Evolutionary conservation across 2,797 vertebrate genomes (phyloP).

Genomic region (Pelochelys cantorii): DNA sequence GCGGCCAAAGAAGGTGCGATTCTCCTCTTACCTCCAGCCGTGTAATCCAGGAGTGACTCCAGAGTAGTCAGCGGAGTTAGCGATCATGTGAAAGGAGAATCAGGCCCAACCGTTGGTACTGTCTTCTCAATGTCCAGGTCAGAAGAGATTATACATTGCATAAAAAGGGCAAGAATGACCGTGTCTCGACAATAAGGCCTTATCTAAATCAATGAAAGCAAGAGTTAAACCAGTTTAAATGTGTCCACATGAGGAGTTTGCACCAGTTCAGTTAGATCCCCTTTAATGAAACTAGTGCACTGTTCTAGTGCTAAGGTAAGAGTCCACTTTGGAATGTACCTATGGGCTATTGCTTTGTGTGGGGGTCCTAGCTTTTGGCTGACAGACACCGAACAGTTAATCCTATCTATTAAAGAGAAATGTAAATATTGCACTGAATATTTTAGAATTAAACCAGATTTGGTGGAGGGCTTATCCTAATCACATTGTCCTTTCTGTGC

Average conservation of each 20-base stretch:
- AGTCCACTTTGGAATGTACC: background rate
- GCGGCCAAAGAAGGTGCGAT: background rate
- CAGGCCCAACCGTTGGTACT: background rate
- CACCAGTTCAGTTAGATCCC: background rate
- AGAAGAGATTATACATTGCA: background rate
- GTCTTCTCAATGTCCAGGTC: background rate
- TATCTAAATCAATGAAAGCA: slow-evolving; percentile 66
- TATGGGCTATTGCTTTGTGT: accelerated
- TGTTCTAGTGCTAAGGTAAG: background rate
- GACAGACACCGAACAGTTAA: slow-evolving; percentile 4
- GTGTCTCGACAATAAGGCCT: slow-evolving; percentile 47
- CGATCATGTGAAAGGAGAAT: background rate
- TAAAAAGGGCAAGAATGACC: background rate
- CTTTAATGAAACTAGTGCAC: background rate
- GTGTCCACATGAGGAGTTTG: slow-evolving; percentile 60
- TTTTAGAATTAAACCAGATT: slow-evolving; percentile 46
- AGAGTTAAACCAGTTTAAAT: background rate
- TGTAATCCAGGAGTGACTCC: background rate
- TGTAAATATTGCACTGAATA: background rate
- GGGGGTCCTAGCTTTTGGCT: slow-evolving; percentile 9
- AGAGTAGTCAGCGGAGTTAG: background rate
- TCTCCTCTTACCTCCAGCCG: background rate
- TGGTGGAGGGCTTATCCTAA: background rate
- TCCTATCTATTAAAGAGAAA: slow-evolving; percentile 38
- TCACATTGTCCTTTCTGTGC: background rate